These are phyloP conservation scores for Ommatoiulus sabulosus DNA, from an alignment of 2,888 invertebrate species.

Conservation along the genomic window DNA sequence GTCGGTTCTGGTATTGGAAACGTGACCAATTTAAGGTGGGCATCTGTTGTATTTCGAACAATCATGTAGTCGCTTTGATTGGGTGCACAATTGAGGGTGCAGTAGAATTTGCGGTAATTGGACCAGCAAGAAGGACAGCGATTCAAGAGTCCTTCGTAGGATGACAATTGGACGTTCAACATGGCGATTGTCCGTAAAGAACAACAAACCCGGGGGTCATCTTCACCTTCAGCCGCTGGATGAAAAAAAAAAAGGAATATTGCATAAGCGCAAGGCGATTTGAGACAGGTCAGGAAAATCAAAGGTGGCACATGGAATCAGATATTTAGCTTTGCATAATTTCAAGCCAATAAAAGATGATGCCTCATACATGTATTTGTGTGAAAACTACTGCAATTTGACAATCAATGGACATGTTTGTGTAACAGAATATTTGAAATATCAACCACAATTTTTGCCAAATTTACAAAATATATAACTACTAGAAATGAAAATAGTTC, in stretches of 20 bases:
- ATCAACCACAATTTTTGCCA: too few relatives aligned
- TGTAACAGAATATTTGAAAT: too few relatives aligned
- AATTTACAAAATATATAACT: too few relatives aligned
- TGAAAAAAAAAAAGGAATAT: background rate
- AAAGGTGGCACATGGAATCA: too few relatives aligned
- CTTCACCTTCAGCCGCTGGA: background rate
- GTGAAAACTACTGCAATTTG: too few relatives aligned
- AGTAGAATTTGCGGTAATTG: conserved; percentile 25
- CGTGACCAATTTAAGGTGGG: background rate
- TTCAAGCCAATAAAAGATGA: too few relatives aligned
- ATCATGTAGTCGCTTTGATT: background rate
- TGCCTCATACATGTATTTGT: too few relatives aligned
- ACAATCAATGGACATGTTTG: too few relatives aligned
- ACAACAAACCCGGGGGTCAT: background rate
- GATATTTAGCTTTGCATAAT: too few relatives aligned
- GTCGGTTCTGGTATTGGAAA: background rate
- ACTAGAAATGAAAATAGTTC: too few relatives aligned
- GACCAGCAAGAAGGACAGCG: conserved; percentile 6
- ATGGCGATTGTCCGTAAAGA: background rate
- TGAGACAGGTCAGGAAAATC: too few relatives aligned
- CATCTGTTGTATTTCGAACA: background rate
- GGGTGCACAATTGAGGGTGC: conserved; percentile 21
- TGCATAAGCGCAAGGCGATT: too few relatives aligned
- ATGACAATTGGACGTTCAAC: conserved; percentile 40
- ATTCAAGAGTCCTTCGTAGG: background rate